phyloP scores from a whole-genome alignment of 2,797 vertebrate genomes.

The Heteromormyrus szaboi region DNA sequence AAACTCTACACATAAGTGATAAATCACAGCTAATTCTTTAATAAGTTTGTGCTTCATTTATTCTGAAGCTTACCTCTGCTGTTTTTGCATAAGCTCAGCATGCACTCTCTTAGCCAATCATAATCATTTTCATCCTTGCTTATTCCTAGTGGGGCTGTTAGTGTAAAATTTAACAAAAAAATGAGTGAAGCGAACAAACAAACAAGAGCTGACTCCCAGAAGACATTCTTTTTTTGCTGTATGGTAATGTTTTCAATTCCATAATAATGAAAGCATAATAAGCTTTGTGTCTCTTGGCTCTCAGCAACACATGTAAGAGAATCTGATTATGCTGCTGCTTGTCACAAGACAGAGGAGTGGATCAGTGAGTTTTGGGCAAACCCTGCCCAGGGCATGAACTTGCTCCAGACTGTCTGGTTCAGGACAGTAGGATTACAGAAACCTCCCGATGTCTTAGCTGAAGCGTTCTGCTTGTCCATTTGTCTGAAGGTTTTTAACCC shows the following conservation, averaged over 20 bases:
- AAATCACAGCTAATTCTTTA: neutral
- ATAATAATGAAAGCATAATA: neutral
- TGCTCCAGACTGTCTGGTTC: neutral
- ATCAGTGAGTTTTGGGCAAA: neutral
- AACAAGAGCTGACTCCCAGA: neutral
- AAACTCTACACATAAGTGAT: neutral
- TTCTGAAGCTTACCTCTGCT: neutral
- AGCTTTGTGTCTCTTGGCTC: neutral
- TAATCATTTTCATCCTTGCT: neutral
- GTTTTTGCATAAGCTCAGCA: neutral
- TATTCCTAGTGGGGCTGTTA: neutral
- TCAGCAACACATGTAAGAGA: neutral
- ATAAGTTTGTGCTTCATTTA: neutral
- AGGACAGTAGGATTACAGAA: neutral
- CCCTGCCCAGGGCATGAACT: neutral
- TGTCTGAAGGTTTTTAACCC: neutral
- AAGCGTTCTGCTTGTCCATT: neutral
- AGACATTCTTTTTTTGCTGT: neutral
- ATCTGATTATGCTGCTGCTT: neutral
- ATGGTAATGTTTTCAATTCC: neutral
- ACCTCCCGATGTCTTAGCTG: neutral
- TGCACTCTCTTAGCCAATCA: neutral
- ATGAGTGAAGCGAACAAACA: neutral
- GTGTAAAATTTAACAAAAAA: neutral
- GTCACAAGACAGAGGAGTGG: neutral